Base-by-base conservation (phyloP, 2,888 invertebrate species). In the Adela reaumurella region DNA sequence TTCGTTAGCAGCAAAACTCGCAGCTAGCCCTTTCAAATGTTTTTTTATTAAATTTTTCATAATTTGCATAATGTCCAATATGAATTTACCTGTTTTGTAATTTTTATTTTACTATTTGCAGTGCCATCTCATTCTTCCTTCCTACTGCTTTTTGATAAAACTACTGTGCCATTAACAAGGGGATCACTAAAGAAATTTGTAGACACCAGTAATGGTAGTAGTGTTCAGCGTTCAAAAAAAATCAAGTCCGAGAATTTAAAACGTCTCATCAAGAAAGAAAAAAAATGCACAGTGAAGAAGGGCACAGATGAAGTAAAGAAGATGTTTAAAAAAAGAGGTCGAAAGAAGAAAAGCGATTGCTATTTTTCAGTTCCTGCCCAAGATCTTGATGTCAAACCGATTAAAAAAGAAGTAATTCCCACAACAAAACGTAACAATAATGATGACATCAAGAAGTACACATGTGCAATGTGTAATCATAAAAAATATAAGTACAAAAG, bases 401-500 rank as follows among this genome's bases (percentile, higher is more conserved):
- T 71, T 68, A 47, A 62, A 63, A 11, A 42, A 42, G 42, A 42
- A 42, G 8, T 24, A 24, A 24, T 24, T 4, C 4, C 8, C 5
- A 8, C 4, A 24, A 61, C 54, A 56, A 59, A 56, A 63, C 54
- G 51, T 65, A 68, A n/a, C n/a, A n/a, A 24, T 24, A 24, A 24
- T 24, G 24, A 24, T 24, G 24, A 8, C 4, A 24, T 61, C 54
- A 56, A 59, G 56, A 63, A 55, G 51, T 65, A 68, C 50, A 51
- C 59, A 28, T 78, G 78, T 58, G 69, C 76, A 18, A 69, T 74
- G 49, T 78, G 78, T 62, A 64, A 76, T 59, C 59, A 67, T 62
- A 65, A 74, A 62, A 58, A 79, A 61, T 74, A 81, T 66, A 68
- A 74, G 65, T 74, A 77, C 58, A 78, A 77, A 57, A 81, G 84